Conservation (phyloP, 2,113 vertebrate genomes). For the Damaliscus lunatus region DNA sequence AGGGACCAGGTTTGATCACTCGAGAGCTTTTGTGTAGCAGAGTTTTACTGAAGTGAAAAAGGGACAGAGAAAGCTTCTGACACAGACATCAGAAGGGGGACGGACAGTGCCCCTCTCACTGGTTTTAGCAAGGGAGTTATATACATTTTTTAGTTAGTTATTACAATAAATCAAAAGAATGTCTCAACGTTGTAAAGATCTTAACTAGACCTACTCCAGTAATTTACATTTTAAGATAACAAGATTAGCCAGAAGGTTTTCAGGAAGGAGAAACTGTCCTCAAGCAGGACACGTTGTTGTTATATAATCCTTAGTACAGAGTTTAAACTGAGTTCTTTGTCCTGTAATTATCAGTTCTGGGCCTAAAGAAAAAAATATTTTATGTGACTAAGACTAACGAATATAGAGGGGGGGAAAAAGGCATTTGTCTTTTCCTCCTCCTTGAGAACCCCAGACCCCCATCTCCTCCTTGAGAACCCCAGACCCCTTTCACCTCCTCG, state of each 20-base stretch:
- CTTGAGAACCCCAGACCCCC: background rate
- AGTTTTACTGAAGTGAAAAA: background rate
- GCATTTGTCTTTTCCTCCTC: background rate
- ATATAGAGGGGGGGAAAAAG: background rate
- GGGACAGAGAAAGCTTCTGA: background rate
- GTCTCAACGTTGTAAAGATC: background rate
- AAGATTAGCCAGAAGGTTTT: background rate
- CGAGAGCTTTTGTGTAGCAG: background rate
- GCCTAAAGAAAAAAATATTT: background rate
- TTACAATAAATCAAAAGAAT: background rate
- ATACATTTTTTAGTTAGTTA: background rate
- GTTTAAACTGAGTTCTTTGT: background rate
- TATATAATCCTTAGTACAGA: background rate
- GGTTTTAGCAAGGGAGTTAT: background rate
- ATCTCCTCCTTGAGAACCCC: background rate
- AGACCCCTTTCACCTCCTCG: background rate
- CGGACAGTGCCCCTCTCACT: accelerated
- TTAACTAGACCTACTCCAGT: background rate
- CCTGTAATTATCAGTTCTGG: background rate
- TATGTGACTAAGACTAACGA: background rate
- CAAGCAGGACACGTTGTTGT: background rate
- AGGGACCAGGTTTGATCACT: background rate
- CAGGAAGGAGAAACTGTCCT: background rate
- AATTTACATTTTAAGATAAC: background rate
- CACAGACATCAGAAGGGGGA: background rate